Conservation (phyloP, 2,113 vertebrate species). For the Osmerus mordax region DNA sequence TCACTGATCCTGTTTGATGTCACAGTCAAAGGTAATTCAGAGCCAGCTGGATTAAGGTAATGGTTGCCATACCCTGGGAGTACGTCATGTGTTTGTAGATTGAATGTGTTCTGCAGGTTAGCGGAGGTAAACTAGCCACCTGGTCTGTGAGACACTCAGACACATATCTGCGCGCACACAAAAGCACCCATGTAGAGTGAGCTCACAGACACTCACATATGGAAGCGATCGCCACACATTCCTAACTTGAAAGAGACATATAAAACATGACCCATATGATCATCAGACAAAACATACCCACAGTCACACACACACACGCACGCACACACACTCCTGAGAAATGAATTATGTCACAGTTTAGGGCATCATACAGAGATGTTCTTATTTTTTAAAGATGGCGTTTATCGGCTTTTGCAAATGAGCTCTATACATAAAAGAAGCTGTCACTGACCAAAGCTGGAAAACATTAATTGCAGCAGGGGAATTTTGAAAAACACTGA, state of each 20-base stretch:
- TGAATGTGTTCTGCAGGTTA: background rate
- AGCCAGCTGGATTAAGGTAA: background rate
- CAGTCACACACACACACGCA: conserved; percentile 13
- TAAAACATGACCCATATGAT: conserved; percentile 20
- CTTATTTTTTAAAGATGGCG: background rate
- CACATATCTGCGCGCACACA: background rate
- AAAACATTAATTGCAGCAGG: too few relatives aligned
- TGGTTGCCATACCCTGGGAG: background rate
- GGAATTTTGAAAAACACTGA: too few relatives aligned
- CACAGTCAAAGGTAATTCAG: background rate
- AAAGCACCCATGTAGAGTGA: conserved; percentile 1
- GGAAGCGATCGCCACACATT: conserved; percentile 41
- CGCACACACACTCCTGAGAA: background rate
- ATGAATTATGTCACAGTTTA: background rate
- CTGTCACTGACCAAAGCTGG: too few relatives aligned
- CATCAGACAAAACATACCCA: conserved; percentile 5
- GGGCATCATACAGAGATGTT: background rate
- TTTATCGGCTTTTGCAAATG: background rate
- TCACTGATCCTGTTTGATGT: background rate
- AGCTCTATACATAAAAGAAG: background rate
- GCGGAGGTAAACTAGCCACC: conserved; percentile 29
- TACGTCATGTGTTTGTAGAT: background rate
- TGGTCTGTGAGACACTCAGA: conserved; percentile 27
- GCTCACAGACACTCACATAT: conserved; percentile 15
- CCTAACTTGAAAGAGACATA: conserved; percentile 46